Base-by-base conservation (phyloP, 2,888 invertebrate species). In the Amphipoea lucens region DNA sequence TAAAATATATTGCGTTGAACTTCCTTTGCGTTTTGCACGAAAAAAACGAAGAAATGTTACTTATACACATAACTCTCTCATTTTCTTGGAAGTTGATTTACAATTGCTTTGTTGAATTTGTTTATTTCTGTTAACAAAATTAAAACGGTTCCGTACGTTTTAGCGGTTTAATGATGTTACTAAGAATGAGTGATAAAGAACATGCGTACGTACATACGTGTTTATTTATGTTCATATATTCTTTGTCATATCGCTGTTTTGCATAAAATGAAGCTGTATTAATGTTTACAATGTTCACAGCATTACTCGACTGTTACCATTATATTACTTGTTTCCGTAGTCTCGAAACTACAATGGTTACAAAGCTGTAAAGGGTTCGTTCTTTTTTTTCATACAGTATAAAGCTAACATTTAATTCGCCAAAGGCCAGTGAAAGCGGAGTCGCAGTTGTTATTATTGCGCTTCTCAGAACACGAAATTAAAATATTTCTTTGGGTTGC, bases 41-140 rank as follows among this genome's bases (percentile, higher is more conserved):
- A 88, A 89, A 84, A 87, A 87, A 79, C 79, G 75, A 87, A 85
- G 84, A 89, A 89, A 89, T 87, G 84, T 89, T 87, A 48, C 48
- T 48, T 48, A 89, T 88, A 88, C 90, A 88, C 88, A 89, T 88
- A 89, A 88, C 89, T 89, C 88, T 88, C 82, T 86, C 87, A 90
- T 91, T 87, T 91, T 90, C 90, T 89, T 89, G 90, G 91, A 90
- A 91, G 87, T 89, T 90, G 90, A 91, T 91, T 90, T 91, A 91
- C 89, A 89, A 89, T 91, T 87, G 90, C 90, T 91, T 90, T 90
- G 91, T 91, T 90, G 87, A 85, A 87, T 85, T 82, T 87, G 87
- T 91, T 91, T 91, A 87, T 90, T 90, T 90, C 88, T 76, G 89
- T 84, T 87, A 84, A 84, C 88, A 83, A 90, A 89, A 89, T 90